phyloP scores from a whole-genome alignment of 2,888 invertebrate genomes.

The Rotaria socialis region DNA sequence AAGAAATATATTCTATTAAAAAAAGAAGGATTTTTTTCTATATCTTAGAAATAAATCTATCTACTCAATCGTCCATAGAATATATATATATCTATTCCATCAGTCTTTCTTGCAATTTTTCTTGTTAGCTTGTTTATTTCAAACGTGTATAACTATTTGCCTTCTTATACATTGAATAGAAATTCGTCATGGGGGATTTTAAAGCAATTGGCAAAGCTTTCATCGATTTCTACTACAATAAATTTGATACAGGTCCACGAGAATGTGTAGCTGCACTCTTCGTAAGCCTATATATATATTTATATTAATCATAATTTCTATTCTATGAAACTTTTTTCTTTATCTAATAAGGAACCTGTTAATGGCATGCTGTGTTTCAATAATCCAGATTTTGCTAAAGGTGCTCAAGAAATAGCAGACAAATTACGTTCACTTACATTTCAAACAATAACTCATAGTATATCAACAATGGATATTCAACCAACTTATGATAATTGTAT shows the following conservation, averaged over 20 bases:
- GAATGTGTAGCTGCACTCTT: constrained; percentile 42
- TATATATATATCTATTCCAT: background rate
- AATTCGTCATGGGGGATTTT: background rate
- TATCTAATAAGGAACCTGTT: background rate
- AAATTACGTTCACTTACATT: constrained; percentile 38
- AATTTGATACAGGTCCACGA: constrained; percentile 43
- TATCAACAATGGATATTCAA: constrained; percentile 45
- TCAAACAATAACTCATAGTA: constrained; percentile 40
- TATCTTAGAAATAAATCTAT: background rate
- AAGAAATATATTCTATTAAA: background rate
- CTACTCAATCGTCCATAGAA: background rate
- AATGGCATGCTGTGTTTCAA: constrained; percentile 5
- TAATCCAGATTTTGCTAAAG: background rate
- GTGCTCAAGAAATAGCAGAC: constrained; percentile 5
- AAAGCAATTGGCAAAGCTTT: constrained; percentile 45
- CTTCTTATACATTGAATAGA: background rate
- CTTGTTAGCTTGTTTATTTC: background rate
- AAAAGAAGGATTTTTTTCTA: background rate
- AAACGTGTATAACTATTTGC: background rate
- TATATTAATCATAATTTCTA: background rate
- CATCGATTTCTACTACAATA: constrained; percentile 40
- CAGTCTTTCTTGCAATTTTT: background rate
- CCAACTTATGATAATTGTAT: constrained; percentile 44
- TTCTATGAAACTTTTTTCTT: background rate
- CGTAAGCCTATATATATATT: background rate